Evolutionary conservation across 2,113 vertebrate species (phyloP).

Genomic region (Regulus satrapa): DNA sequence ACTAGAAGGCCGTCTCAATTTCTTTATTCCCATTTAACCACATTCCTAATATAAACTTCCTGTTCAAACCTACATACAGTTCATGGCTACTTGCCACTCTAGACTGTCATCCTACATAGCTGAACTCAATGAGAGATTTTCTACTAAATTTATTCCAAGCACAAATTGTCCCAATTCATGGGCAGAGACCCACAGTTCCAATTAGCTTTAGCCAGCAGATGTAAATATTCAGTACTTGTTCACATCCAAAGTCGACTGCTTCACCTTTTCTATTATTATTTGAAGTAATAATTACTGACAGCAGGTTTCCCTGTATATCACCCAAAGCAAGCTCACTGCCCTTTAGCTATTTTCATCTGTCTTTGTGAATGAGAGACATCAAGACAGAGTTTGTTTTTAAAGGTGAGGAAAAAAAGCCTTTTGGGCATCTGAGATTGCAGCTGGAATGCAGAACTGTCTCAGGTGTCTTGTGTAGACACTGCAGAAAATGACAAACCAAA

Average conservation of each 20-base stretch:
- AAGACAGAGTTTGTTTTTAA: neutral
- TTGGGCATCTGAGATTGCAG: neutral
- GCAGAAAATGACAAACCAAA: neutral
- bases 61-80: neutral
- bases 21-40: neutral
- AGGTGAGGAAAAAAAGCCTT: neutral
- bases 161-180: neutral
- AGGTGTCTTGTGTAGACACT: neutral
- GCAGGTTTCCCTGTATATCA: neutral
- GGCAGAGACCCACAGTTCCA: neutral
- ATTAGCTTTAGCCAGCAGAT: neutral
- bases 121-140: neutral
- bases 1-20: neutral
- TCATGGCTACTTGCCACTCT: neutral
- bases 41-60: neutral
- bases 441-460: neutral
- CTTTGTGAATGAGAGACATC: neutral
- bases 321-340: neutral
- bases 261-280: neutral
- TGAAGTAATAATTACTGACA: neutral
- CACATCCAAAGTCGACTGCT: neutral
- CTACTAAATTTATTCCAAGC: neutral
- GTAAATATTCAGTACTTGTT: neutral
- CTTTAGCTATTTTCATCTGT: neutral
- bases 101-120: neutral